Evolutionary conservation across 2,888 invertebrate genomes (phyloP), one percentile per base, ranked within the genome.

Genomic region (Xanthostigma xanthostigma): DNA sequence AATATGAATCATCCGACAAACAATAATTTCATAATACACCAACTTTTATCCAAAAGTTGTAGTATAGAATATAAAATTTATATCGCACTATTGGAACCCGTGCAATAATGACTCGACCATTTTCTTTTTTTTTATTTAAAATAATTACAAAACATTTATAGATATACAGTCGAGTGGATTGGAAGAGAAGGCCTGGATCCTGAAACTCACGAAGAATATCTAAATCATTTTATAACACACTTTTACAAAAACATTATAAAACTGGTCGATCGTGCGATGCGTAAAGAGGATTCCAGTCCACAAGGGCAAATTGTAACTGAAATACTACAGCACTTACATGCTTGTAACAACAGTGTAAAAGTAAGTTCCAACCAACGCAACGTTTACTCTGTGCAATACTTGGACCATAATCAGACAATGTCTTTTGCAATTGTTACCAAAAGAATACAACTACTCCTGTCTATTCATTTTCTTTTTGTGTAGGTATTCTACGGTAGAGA

Each of bases 151-250:
- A 36, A 17, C 14, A n/a, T 11, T 46, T 17, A 36, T 61, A 90
- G 91, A 58, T 92, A 92, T 60, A 91, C 89, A 0, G 91, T 97
- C 0, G 95, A 96, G 63, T 97, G 97, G 97, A 90, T 92, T 41
- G 95, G 95, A 0, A 77, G 95, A 44, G 93, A 94, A 63, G 96
- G 96, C 35, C 70, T 97, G 35, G 93, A 94, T 59, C 77, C 79
- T 2, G 93, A 94, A 62, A 91, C 93, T 0, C 95, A 96, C 60
- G 79, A 85, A 49, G 94, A 95, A 62, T 97, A 96, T 62, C 71
- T 96, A 11, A 88, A 89, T 62, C 87, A 93, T 59, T 96, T 96
- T 65, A 90, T 93, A 54, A 81, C 88, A 0, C 93, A 94, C 63
- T 96, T 94, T 69, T 93, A 93, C 66, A 84, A 89, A 62, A 90